Percentiles rank a stretch among this genome's conserved stretches.
These are phyloP conservation scores for Oceanodroma tethys DNA, from an alignment of 2,113 vertebrate genomes.

Conservation along the genomic window DNA sequence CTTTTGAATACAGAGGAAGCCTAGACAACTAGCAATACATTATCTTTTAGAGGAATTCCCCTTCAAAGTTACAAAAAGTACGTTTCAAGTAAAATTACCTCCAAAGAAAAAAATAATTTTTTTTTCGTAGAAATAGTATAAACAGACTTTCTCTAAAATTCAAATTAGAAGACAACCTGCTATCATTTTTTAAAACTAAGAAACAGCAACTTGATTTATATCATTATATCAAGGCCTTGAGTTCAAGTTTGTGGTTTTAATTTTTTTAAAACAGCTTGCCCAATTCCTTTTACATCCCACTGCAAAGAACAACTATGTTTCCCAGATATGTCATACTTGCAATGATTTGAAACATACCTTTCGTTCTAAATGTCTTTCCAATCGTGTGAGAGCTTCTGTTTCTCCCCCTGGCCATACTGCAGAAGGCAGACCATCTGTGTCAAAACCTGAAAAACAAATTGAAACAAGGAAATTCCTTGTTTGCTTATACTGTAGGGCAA, in stretches of 20 bases:
- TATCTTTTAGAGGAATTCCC: not conserved
- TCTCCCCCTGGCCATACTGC: conserved; percentile 95
- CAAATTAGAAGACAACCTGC: not conserved
- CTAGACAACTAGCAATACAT: not conserved
- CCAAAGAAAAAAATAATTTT: not conserved
- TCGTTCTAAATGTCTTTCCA: conserved; percentile 92
- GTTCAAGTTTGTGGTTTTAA: not conserved
- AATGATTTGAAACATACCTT: conserved; percentile 76
- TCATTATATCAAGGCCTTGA: not conserved
- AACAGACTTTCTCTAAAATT: not conserved
- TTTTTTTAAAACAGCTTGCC: not conserved
- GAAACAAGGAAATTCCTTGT: not conserved
- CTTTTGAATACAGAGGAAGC: not conserved
- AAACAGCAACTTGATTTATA: not conserved
- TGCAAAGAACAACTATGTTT: not conserved
- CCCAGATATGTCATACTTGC: not conserved
- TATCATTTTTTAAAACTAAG: not conserved
- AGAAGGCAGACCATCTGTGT: conserved; percentile 87
- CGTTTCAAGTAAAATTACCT: not conserved
- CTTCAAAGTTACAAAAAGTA: not conserved
- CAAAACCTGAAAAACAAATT: conserved; percentile 81
- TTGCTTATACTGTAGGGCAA: not conserved
- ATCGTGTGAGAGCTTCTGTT: conserved; percentile 89
- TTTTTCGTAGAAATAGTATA: not conserved
- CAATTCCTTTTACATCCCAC: not conserved